Base-by-base conservation (phyloP, 2,113 vertebrate genomes). In the Brienomyrus longianalis region DNA sequence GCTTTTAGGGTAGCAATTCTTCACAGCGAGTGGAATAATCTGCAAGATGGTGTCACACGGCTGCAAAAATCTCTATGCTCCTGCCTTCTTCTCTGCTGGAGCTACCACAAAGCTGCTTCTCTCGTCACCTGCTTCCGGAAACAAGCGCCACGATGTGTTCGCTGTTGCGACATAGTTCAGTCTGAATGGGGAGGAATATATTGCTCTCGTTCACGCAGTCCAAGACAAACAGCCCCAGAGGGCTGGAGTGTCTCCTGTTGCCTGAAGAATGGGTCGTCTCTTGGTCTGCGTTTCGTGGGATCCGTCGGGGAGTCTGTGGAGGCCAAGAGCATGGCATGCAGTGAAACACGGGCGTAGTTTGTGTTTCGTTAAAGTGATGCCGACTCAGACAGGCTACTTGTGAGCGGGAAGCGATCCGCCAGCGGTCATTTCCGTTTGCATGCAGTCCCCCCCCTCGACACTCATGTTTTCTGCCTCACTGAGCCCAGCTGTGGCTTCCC, bases 201-300 rank as follows among this genome's bases (percentile, higher is more conserved):
- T 90, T 91, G 91, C 90, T 92, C 39, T 89, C 59, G 86, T 88
- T 80, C 54, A 66, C 87, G 62, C 77, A 50, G 19, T 90, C 92
- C 92, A 92, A 92, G 91, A 92, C 91, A 92, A 92, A 92, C 92
- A 92, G 90, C 74, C 5, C 74, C 52, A 80, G 77, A 56, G 89
- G 88, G 83, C 90, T 90, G 84, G 48, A 92, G 90, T 21, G 88
- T 92, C 91, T 91, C 87, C 27, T 54, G 91, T 85, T 86, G 88
- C 83, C 90, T 90, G 77, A 5, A 43, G 86, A 91, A 91, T 84
- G 91, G 90, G 89, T 56, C 91, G 91, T 91, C 83, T 52, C 90
- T 48, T 89, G 51, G 54, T 66, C 86, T 83, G 52, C 89, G n/a
- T 90, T 74, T 89, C 77, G 23, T 90, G 59, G 85, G 39, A 54